These are phyloP conservation scores for Rhegmatorhina hoffmannsi DNA, from an alignment of 2,113 vertebrate species.

Conservation along the genomic window DNA sequence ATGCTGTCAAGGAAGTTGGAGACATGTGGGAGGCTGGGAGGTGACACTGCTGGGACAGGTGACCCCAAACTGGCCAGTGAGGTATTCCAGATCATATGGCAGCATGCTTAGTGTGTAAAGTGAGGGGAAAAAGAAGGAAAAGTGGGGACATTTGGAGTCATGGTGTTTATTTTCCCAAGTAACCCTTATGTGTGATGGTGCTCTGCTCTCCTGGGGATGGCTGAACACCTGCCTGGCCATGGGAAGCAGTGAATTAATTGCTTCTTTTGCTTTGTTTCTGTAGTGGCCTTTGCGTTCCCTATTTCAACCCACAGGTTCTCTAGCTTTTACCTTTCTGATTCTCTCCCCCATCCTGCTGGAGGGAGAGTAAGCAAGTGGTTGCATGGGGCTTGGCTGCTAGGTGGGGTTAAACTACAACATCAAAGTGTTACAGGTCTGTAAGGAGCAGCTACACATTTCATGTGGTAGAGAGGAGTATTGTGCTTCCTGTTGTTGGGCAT, in stretches of 20 bases:
- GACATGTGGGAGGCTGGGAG: accelerated
- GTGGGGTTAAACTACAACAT: background rate
- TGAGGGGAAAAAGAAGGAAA: background rate
- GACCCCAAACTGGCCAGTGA: background rate
- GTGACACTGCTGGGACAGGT: background rate
- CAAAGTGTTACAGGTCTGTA: background rate
- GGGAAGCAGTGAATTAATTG: background rate
- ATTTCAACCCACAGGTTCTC: background rate
- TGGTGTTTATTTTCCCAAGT: background rate
- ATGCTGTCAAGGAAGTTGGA: background rate
- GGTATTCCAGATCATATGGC: background rate
- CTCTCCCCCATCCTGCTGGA: background rate
- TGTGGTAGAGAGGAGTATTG: background rate
- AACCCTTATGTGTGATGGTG: too few relatives aligned
- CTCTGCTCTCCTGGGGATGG: background rate
- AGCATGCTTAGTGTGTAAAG: background rate
- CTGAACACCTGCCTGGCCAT: background rate
- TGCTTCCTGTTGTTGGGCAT: background rate
- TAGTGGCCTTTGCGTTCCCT: background rate
- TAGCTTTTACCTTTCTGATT: background rate
- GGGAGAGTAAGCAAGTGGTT: accelerated
- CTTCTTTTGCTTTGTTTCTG: background rate
- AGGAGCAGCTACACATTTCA: background rate
- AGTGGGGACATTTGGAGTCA: background rate
- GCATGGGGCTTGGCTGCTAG: background rate